A percentile compares a stretch with the other conserved stretches of the same genome.
These are phyloP conservation scores for Drosophila subobscura DNA, from an alignment of 1,140 invertebrate genomes.

Conservation along the genomic window DNA sequence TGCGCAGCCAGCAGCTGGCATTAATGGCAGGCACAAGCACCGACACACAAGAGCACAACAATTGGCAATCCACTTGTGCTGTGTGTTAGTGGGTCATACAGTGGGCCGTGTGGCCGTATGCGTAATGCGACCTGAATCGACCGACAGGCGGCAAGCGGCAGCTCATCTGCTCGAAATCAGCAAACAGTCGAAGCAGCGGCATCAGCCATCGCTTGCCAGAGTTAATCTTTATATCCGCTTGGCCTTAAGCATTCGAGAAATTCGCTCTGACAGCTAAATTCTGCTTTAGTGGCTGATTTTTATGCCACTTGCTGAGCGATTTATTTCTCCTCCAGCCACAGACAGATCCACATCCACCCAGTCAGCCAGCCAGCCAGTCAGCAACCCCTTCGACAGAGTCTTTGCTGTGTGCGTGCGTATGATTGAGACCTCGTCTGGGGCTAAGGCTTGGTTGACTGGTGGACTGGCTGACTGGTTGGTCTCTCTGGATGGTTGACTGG, in stretches of 20 bases:
- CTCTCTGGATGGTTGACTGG: constrained; percentile 19
- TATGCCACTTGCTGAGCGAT: constrained; percentile 65
- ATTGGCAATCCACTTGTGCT: constrained; percentile 15
- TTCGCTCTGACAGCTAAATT: constrained; percentile 71
- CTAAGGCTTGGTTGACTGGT: constrained; percentile 23
- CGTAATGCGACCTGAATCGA: constrained; percentile 38
- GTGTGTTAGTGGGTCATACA: constrained; percentile 22
- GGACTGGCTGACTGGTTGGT: constrained; percentile 19
- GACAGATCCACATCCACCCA: not conserved
- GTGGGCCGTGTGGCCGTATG: constrained; percentile 47
- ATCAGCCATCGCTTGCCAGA: constrained; percentile 20
- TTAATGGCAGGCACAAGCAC: constrained; percentile 1
- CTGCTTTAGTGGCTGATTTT: constrained; percentile 65
- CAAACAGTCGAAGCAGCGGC: constrained; percentile 16
- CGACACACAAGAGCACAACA: constrained; percentile 20
- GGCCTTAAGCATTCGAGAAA: constrained; percentile 63
- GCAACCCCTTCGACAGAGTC: constrained; percentile 19
- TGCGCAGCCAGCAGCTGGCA: constrained; percentile 2
- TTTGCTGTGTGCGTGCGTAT: constrained; percentile 58
- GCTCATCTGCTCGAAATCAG: not conserved
- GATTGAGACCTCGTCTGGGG: constrained; percentile 65
- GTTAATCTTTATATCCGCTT: constrained; percentile 70
- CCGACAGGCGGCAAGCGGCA: not conserved
- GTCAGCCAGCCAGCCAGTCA: not conserved
- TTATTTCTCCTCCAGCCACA: constrained; percentile 14